Conservation (phyloP, 2,797 vertebrate species). For the Chelonia mydas region DNA sequence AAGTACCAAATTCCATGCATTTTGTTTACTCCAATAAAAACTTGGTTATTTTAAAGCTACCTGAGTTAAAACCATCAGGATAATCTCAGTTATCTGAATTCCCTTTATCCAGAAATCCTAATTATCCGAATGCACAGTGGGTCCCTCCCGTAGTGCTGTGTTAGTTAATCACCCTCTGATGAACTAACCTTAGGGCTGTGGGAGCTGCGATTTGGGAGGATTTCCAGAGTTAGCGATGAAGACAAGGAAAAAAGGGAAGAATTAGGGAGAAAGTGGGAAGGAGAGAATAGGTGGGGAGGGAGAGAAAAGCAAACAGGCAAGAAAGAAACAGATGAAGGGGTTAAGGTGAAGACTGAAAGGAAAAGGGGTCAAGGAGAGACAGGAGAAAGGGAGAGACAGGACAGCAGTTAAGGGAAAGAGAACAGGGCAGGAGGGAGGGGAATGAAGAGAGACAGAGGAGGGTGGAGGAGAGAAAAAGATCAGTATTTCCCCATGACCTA, state of each 20-base stretch:
- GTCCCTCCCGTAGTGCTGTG: not conserved
- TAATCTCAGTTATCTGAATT: not conserved
- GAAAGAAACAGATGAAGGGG: too few relatives aligned
- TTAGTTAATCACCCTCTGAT: not conserved
- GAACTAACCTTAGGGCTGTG: not conserved
- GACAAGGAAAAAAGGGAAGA: not conserved
- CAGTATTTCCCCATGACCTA: too few relatives aligned
- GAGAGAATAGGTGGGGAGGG: not conserved
- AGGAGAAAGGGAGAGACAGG: too few relatives aligned
- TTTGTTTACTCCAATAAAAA: not conserved
- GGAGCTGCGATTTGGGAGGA: not conserved
- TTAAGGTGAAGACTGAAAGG: too few relatives aligned
- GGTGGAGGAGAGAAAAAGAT: not conserved
- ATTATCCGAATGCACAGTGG: not conserved
- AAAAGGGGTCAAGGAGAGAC: not conserved
- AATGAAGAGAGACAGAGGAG: too few relatives aligned
- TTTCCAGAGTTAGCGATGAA: too few relatives aligned
- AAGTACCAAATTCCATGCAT: not conserved
- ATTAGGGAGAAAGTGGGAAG: too few relatives aligned
- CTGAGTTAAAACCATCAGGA: not conserved
- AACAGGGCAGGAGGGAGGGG: not conserved
- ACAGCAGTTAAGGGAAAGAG: too few relatives aligned
- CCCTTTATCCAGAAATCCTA: not conserved
- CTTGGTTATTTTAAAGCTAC: not conserved
- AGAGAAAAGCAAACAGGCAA: not conserved